Conservation (phyloP, 1,140 invertebrate genomes). For the Bombus confusus region DNA sequence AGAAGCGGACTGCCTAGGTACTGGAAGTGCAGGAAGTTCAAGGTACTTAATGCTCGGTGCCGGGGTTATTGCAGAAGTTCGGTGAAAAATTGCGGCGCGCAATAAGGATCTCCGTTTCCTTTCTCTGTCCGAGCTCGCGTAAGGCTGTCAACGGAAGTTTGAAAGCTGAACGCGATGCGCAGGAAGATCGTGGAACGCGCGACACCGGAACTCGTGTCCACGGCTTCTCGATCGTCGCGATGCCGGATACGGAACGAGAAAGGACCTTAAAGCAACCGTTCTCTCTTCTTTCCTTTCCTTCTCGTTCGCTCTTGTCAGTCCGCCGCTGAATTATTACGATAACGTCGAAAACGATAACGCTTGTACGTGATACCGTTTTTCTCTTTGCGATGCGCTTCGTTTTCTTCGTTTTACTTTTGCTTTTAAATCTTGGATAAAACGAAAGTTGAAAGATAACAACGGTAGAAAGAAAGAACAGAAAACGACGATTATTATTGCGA, state of each 20-base stretch:
- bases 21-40: constrained; percentile 51
- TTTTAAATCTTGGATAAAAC: neutral
- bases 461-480: constrained; percentile 23
- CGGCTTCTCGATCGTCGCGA: constrained; percentile 7
- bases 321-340: constrained; percentile 33
- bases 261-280: neutral
- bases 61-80: constrained; percentile 57
- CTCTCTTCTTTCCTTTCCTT: neutral
- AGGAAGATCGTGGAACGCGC: constrained; percentile 33
- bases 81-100: constrained; percentile 57
- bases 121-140: neutral
- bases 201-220: constrained; percentile 9
- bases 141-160: constrained; percentile 51
- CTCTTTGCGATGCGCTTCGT: neutral
- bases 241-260: neutral
- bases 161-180: constrained; percentile 8
- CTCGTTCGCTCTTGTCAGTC: constrained; percentile 4
- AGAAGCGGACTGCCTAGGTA: constrained; percentile 49
- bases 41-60: constrained; percentile 61
- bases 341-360: constrained; percentile 34
- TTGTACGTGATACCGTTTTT: constrained; percentile 36
- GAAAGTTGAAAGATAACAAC: neutral
- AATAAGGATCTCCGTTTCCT: constrained; percentile 31
- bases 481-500: constrained; percentile 68
- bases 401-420: too few relatives aligned